Evolutionary conservation across 2,797 vertebrate species (phyloP), one percentile per base, ranked within the genome.

Genomic region (Enteromius unitaeniatus): DNA sequence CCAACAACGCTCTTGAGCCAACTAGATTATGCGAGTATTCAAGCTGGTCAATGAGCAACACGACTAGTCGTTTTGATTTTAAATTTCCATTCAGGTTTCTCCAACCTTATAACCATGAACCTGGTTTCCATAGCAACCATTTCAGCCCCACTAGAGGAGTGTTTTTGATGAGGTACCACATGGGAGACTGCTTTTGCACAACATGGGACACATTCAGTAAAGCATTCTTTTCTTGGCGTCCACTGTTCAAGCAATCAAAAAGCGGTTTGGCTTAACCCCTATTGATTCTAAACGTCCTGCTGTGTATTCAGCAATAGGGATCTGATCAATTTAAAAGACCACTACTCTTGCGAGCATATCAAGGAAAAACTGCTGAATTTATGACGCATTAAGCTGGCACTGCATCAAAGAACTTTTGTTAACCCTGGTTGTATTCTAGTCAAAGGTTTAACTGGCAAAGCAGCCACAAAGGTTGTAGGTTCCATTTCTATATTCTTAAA

Each of bases 41-140:
- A 62, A 49, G 28, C 26, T 74, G 45, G 68, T 73, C 67, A 72
- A 72, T 81, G 55, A 78, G 60, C 68, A 87, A 53, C 13, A 3
- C 45, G 49, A 75, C 78, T 83, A 40, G 70, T 37, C 47, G 42
- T 51, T 84, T 85, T 45, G 65, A 42, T 82, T 84, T 15, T 15
- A 6, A 17, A 37, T 70, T 75, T 23, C 64, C 70, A 49, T 79
- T 75, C 76, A 13, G 45, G 85, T 87, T 79, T 82, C 67, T 60
- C 47, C 62, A 81, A 72, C 67, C 15, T 87, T 86, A 87, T 85
- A 85, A 89, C 88, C 88, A 85, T 86, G 82, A 85, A 91, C 89
- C 85, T 85, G 83, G 93, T 93, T 90, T 90, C 93, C 88, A 94
- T 92, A 89, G 91, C 86, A 94, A 95, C 92, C 42, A 68, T 81